phyloP scores from a whole-genome alignment of 2,113 vertebrate genomes.

The Nestor notabilis region DNA sequence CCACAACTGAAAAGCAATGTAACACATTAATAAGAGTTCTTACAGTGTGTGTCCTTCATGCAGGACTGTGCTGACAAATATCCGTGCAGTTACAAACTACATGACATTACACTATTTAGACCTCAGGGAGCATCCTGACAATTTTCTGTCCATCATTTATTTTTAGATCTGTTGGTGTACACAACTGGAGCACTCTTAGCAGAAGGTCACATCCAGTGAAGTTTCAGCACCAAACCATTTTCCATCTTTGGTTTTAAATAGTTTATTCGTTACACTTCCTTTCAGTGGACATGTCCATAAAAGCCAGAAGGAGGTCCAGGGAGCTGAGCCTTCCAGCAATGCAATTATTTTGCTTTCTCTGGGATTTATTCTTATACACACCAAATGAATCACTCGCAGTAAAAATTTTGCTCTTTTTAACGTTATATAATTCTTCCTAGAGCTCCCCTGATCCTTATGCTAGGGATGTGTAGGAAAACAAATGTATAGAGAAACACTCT shows the following conservation, averaged over 20 bases:
- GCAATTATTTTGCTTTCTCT: background rate
- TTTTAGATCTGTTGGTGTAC: slow-evolving; percentile 1
- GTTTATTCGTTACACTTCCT: slow-evolving; percentile 46
- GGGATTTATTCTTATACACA: background rate
- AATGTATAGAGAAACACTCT: background rate
- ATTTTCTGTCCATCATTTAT: slow-evolving; percentile 62
- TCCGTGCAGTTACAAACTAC: slow-evolving; percentile 25
- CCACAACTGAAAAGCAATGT: background rate
- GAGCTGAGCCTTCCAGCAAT: background rate
- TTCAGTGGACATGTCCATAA: background rate
- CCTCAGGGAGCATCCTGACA: slow-evolving; percentile 52
- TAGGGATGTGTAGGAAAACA: background rate
- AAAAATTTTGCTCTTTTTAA: slow-evolving; percentile 32
- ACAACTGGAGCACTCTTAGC: slow-evolving; percentile 15
- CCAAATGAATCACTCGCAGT: background rate
- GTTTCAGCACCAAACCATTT: slow-evolving; percentile 27
- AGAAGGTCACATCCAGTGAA: slow-evolving; percentile 55
- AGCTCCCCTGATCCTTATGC: background rate
- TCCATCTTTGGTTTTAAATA: background rate
- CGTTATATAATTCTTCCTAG: background rate
- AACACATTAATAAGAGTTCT: slow-evolving; percentile 44
- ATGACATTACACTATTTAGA: slow-evolving; percentile 24
- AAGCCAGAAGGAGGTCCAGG: background rate
- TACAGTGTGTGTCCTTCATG: slow-evolving; percentile 61
- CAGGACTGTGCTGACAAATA: slow-evolving; percentile 53